Evolutionary conservation across 2,888 invertebrate genomes (phyloP), one percentile per base, ranked within the genome.

Genomic region (Periphyllus acericola): DNA sequence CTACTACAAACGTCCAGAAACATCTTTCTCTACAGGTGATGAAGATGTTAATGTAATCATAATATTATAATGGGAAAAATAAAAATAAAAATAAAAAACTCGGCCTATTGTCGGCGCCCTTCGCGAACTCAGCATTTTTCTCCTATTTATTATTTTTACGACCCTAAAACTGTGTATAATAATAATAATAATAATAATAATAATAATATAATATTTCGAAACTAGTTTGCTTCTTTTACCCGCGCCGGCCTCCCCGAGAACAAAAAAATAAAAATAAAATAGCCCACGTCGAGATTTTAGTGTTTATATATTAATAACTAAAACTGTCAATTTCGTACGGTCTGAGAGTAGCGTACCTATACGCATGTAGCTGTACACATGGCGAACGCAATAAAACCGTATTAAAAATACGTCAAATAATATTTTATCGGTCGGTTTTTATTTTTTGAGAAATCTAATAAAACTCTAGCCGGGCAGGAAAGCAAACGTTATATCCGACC

Each of bases 11-110:
- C 80, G 79, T 29, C 60, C 80, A 40, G 55, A 74, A 80, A 79
- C 71, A 14, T 86, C 78, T 76, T 52, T 46, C 46, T 74, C 87
- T 80, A 87, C 87, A 87, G 80, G 87, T 60, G 87, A 87, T 87
- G 87, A 80, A 80, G 87, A 87, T 74, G 87, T 87, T 87, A 87
- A 87, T 87, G 87, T 81, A 87, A 87, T 87, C 87, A 87, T 80
- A 87, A 87, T 87, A 87, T 87, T 81, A 60, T 87, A 87, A 87
- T 87, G 87, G 87, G 80, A 74, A 87, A 84, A 76, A 34, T 34
- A 74, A 46, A 76, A 83, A n/a, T n/a, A n/a, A n/a, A 60, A 36
- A 60, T 17, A n/a, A 76, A 76, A 40, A n/a, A 29, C 60, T 55
- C 72, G 36, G 29, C 60, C 87, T n/a, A 80, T 87, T 87, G 87